Evolutionary conservation across 2,888 invertebrate species (phyloP), one percentile per base, ranked within the genome.

Genomic region (Catotricha subobsoleta): DNA sequence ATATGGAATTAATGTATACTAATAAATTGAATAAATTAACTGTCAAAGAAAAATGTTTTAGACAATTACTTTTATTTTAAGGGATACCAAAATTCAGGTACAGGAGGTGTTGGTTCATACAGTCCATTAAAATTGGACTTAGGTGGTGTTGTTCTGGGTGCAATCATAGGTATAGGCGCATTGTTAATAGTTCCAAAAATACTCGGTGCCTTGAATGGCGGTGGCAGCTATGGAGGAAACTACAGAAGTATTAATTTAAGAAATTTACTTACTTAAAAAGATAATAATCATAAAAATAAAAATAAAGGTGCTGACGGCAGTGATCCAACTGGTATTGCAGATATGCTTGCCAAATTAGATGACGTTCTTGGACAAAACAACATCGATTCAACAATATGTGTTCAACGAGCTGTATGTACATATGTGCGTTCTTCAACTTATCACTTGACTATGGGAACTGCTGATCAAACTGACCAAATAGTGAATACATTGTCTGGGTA

Each of bases 101-200:
- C 60, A 13, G 64, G 64, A 4, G 76, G 79, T 1, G 60, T 74
- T 12, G 34, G 34, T 21, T 19, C 20, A 21, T 79, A 81, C 49
- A 74, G 74, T 2, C 81, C 83, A 0, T 66, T 80, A 44, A 84
- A 82, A 63, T 72, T 86, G 40, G 86, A 86, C 52, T 65, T 86
- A 1, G 86, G 84, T 6, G 86, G 84, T 1, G 74, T 86, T 8
- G 71, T 84, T 7, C 62, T 86, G 19, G 86, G 86, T 1, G 81
- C 83, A 2, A 68, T 84, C 2, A 67, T 86, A 35, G 86, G 86
- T 1, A 73, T 86, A 39, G 84, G 84, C 12, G 81, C 82, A 2
- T 74, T 86, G 43, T 65, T 86, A 15, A 72, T 86, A 3, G 67
- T 84, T 37, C 86, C 86, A 1, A 86, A 86, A 59, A 58, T 86